These are phyloP conservation scores for Sciaenops ocellatus DNA, from an alignment of 2,797 vertebrate species.

Conservation along the genomic window DNA sequence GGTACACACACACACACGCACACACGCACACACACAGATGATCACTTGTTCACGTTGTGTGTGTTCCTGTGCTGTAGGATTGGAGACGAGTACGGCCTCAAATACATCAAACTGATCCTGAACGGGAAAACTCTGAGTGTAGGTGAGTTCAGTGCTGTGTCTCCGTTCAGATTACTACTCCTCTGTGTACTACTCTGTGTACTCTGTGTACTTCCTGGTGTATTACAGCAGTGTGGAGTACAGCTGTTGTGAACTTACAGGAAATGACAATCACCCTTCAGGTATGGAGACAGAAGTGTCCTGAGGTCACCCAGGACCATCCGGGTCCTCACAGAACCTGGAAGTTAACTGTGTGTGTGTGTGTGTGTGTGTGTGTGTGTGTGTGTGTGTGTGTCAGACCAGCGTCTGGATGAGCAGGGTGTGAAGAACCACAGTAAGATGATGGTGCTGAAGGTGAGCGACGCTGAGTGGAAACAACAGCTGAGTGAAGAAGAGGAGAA, in stretches of 20 bases:
- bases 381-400: conserved; percentile 76
- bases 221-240: too few relatives aligned
- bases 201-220: too few relatives aligned
- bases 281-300: too few relatives aligned
- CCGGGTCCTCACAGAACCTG: too few relatives aligned
- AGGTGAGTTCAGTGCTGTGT: conserved; percentile 77
- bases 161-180: too few relatives aligned
- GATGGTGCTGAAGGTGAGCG: conserved; percentile 91
- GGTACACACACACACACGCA: conserved; percentile 72
- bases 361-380: background rate
- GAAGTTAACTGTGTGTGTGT: background rate
- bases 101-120: conserved; percentile 91
- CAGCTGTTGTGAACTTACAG: too few relatives aligned
- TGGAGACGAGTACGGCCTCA: conserved; percentile 84
- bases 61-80: conserved; percentile 83
- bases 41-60: background rate
- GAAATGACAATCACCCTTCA: too few relatives aligned
- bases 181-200: too few relatives aligned
- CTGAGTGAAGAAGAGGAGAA: conserved; percentile 84
- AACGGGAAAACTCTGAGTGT: conserved; percentile 89
- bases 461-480: conserved; percentile 82
- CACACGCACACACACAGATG: background rate
- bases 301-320: too few relatives aligned
- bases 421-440: conserved; percentile 93
- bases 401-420: conserved; percentile 89